Conservation (phyloP, 2,888 invertebrate genomes). For the Thymelicus acteon region DNA sequence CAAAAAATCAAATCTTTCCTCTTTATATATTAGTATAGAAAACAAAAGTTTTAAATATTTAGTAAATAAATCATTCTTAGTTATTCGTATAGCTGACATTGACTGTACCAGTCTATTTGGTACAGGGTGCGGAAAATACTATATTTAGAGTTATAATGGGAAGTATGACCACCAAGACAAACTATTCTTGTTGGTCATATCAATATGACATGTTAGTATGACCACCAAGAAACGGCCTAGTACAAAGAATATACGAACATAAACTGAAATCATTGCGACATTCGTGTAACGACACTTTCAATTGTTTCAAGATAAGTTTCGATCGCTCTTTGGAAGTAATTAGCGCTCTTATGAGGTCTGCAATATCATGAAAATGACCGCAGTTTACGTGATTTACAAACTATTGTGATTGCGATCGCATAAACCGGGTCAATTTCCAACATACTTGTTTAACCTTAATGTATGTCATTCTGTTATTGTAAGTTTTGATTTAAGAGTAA, state of each 20-base stretch:
- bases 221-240: too few relatives aligned
- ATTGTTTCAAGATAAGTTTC: slow-evolving; percentile 19
- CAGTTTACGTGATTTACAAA: slow-evolving; percentile 10
- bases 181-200: too few relatives aligned
- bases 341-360: slow-evolving; percentile 13
- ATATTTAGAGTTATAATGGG: too few relatives aligned
- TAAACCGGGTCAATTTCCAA: background rate
- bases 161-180: too few relatives aligned
- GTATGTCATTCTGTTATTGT: background rate
- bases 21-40: too few relatives aligned
- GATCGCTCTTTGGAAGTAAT: slow-evolving; percentile 19
- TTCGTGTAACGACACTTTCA: slow-evolving; percentile 17
- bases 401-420: background rate
- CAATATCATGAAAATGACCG: slow-evolving; percentile 13
- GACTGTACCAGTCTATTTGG: too few relatives aligned
- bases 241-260: background rate
- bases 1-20: too few relatives aligned
- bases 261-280: slow-evolving; percentile 9
- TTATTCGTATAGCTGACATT: too few relatives aligned
- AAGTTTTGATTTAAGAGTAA: background rate
- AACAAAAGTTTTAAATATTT: too few relatives aligned
- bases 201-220: too few relatives aligned
- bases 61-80: too few relatives aligned
- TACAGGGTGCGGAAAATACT: too few relatives aligned
- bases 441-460: background rate